These are phyloP conservation scores for Ennomos erosarius DNA, from an alignment of 2,888 invertebrate genomes.

Conservation along the genomic window DNA sequence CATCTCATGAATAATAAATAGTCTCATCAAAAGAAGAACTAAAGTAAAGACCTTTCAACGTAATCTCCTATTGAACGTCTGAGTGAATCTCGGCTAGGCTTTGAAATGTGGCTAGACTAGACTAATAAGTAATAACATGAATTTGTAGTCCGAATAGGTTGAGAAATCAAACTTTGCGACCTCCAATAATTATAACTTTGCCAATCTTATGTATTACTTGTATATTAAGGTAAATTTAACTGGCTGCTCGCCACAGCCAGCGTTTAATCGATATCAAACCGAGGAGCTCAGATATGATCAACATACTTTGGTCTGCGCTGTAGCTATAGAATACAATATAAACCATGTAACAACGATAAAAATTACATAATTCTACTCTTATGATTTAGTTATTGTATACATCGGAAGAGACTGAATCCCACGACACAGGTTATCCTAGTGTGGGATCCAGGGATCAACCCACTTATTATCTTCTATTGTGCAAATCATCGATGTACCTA, in stretches of 20 bases:
- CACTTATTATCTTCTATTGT: no score
- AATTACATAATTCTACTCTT: no score
- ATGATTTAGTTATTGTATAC: no score
- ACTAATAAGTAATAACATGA: conserved; percentile 21
- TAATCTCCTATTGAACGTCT: conserved; percentile 31
- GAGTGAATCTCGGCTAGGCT: conserved; percentile 26
- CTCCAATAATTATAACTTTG: conserved; percentile 34
- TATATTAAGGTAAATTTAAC: conserved; percentile 11
- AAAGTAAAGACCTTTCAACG: conserved; percentile 5
- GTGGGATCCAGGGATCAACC: no score
- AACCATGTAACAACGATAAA: no score
- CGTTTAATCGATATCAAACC: neutral
- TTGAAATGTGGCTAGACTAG: conserved; percentile 19
- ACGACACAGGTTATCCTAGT: no score
- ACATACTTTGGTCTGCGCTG: no score
- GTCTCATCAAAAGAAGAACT: conserved; percentile 12
- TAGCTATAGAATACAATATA: no score
- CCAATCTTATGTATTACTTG: conserved; percentile 20
- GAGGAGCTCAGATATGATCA: no score
- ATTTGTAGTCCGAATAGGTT: conserved; percentile 22
- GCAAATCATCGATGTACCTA: no score
- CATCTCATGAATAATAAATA: conserved; percentile 3
- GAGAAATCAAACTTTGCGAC: conserved; percentile 27
- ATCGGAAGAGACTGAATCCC: no score
- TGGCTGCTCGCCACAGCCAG: neutral